Conservation (phyloP, 2,113 vertebrate genomes). For the Deroptyus accipitrinus region DNA sequence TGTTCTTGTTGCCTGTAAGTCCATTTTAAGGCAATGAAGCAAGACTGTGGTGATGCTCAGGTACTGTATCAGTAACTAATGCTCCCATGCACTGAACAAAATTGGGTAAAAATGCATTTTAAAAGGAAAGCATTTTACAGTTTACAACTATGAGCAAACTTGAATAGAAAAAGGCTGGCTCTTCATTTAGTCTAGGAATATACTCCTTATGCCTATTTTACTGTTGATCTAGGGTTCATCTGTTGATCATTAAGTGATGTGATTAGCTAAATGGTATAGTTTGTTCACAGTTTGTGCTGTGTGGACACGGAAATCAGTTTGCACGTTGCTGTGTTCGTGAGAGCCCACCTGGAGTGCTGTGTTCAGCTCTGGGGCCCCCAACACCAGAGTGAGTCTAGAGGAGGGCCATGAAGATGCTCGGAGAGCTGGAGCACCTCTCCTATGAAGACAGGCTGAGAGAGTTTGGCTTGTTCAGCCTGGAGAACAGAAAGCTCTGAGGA, state of each 20-base stretch:
- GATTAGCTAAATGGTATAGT: neutral
- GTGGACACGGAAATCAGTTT: neutral
- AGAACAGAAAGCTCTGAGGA: neutral
- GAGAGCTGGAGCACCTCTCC: neutral
- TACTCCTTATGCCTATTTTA: fast-evolving
- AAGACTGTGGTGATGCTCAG: neutral
- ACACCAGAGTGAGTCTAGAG: neutral
- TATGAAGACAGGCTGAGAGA: neutral
- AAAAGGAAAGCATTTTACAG: neutral
- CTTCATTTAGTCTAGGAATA: neutral
- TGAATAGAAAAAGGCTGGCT: neutral
- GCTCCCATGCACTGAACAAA: neutral
- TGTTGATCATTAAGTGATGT: neutral
- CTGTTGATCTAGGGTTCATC: neutral
- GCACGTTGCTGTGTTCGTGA: fast-evolving
- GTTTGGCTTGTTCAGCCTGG: neutral
- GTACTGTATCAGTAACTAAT: neutral
- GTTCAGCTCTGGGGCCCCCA: neutral
- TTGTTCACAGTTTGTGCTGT: neutral
- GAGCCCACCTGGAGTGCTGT: neutral
- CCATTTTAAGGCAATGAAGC: neutral
- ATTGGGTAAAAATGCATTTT: neutral
- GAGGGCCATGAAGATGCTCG: neutral
- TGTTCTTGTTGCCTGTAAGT: neutral
- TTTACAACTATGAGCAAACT: neutral